These are phyloP conservation scores for Chaetoderma sp. DNA, from an alignment of 2,888 invertebrate species.

Conservation along the genomic window DNA sequence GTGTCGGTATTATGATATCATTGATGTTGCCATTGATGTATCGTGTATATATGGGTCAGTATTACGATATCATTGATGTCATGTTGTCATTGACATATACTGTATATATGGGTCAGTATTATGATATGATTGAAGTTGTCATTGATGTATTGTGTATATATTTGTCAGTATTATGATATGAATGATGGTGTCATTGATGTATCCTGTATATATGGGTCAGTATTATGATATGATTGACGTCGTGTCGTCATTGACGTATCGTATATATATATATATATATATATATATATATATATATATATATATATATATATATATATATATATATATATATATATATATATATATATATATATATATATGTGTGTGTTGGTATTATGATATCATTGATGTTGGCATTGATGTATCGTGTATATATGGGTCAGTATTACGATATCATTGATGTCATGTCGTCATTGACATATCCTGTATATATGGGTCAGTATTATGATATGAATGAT, in stretches of 20 bases:
- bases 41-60: slow-evolving; percentile 98
- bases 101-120: no score
- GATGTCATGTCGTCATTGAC: no score
- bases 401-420: slow-evolving; percentile 99
- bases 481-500: slow-evolving; percentile 99
- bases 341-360: no score
- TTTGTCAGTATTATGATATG: slow-evolving; percentile 77
- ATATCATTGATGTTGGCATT: slow-evolving; percentile 96
- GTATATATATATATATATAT: no score
- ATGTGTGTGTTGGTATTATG: slow-evolving; percentile 85
- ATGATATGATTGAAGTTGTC: slow-evolving; percentile 99
- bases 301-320: slow-evolving; percentile 99
- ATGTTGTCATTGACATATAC: no score
- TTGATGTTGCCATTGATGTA: slow-evolving; percentile 98
- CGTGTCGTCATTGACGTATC: no score
- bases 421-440: no score
- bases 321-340: slow-evolving; percentile 98
- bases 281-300: no score
- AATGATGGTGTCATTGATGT: slow-evolving; percentile 99
- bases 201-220: slow-evolving; percentile 95
- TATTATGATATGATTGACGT: slow-evolving; percentile 14
- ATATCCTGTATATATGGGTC: no score
- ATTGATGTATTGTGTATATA: slow-evolving; percentile 99
- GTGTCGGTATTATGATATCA: slow-evolving; percentile 79
- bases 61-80: no score